phyloP scores from a whole-genome alignment of 2,797 vertebrate genomes.

The Coendou prehensilis region DNA sequence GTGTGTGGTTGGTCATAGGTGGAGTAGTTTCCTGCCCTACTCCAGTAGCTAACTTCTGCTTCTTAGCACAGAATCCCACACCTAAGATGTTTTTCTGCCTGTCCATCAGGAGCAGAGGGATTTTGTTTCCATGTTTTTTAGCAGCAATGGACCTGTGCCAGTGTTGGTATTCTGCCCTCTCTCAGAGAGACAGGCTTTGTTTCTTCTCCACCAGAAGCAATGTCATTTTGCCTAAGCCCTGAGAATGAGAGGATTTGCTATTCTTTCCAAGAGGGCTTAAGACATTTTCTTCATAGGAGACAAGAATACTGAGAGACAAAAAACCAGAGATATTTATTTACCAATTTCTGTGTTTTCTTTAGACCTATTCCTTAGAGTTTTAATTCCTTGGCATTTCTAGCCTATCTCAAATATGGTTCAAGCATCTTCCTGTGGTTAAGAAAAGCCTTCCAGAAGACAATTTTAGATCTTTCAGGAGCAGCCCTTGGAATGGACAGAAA shows the following conservation, averaged over 20 bases:
- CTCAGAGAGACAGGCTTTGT: not conserved
- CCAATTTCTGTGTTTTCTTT: not conserved
- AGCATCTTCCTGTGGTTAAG: not conserved
- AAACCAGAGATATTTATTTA: not conserved
- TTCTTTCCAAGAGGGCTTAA: not conserved
- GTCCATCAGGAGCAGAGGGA: not conserved
- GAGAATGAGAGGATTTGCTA: not conserved
- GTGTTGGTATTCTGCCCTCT: not conserved
- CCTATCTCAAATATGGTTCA: not conserved
- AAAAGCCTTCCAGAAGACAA: not conserved
- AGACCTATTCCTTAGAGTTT: not conserved
- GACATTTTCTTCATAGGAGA: slow-evolving; percentile 9
- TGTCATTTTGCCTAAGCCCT: not conserved
- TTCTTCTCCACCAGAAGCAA: slow-evolving; percentile 18
- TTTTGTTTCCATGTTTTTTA: not conserved
- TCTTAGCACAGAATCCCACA: not conserved
- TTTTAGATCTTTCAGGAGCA: not conserved
- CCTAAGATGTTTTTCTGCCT: not conserved
- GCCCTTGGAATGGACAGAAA: not conserved
- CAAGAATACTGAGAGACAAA: not conserved
- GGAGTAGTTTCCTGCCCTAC: not conserved
- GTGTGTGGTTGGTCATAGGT: not conserved
- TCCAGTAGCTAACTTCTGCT: not conserved
- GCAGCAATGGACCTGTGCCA: not conserved
- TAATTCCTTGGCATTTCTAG: not conserved